Percentiles rank a stretch among this genome's conserved stretches.
phyloP scores from a whole-genome alignment of 2,113 vertebrate species.

The Oncorhynchus mykiss region DNA sequence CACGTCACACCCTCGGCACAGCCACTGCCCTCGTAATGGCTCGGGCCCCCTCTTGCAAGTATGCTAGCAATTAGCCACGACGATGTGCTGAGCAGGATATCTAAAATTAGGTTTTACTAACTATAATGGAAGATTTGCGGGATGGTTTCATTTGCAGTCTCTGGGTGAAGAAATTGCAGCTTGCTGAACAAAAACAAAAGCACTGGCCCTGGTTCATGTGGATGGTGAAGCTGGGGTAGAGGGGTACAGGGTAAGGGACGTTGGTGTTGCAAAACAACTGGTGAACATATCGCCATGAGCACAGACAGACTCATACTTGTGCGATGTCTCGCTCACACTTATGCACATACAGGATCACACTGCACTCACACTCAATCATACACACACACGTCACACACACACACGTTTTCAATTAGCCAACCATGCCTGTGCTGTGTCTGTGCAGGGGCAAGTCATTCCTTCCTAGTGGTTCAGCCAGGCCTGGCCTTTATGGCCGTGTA shows the following conservation, averaged over 20 bases:
- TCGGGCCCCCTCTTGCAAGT: slow-evolving; percentile 61
- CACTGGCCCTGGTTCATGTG: slow-evolving; percentile 46
- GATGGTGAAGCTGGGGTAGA: background rate
- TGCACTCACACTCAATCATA: background rate
- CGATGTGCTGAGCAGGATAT: slow-evolving; percentile 74
- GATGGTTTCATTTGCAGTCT: slow-evolving; percentile 82
- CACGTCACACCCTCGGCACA: background rate
- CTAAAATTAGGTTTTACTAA: slow-evolving; percentile 86
- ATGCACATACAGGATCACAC: background rate
- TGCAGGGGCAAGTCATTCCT: slow-evolving; percentile 51
- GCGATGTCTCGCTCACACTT: background rate
- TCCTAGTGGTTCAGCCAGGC: slow-evolving; percentile 31
- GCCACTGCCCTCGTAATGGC: slow-evolving; percentile 46
- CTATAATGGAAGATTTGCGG: slow-evolving; percentile 82
- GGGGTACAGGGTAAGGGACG: background rate
- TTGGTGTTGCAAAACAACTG: background rate
- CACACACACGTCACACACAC: slow-evolving; percentile 18
- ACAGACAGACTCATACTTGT: background rate
- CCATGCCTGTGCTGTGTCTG: slow-evolving; percentile 21
- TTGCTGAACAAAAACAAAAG: slow-evolving; percentile 69
- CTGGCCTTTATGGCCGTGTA: slow-evolving; percentile 30
- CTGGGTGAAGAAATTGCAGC: slow-evolving; percentile 66
- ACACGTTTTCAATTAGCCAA: slow-evolving; percentile 56
- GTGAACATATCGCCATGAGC: slow-evolving; percentile 9
- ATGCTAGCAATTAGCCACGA: slow-evolving; percentile 77